phyloP scores from a whole-genome alignment of 2,888 invertebrate genomes.

The Andrena chrysosceles region DNA sequence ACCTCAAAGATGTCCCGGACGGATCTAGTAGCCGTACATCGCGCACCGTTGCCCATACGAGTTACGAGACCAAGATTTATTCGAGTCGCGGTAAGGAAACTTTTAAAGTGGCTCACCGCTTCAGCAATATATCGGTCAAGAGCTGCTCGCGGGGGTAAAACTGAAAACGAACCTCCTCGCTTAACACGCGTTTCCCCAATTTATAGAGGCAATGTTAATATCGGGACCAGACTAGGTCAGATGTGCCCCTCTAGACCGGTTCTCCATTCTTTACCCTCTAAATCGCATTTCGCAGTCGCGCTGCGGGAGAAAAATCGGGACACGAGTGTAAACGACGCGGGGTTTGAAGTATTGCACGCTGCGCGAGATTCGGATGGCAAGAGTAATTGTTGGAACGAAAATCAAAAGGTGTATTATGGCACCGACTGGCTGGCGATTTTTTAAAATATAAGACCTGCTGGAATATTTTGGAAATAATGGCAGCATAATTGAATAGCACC shows the following conservation, averaged over 20 bases:
- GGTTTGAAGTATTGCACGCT: background rate
- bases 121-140: conserved; percentile 57
- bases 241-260: background rate
- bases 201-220: conserved; percentile 14
- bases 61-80: conserved; percentile 63
- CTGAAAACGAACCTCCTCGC: conserved; percentile 15
- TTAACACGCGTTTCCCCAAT: conserved; percentile 12
- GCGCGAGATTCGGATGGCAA: too few species aligned
- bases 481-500: conserved; percentile 22
- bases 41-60: conserved; percentile 55
- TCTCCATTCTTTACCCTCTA: background rate
- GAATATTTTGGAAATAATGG: conserved; percentile 28
- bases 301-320: background rate
- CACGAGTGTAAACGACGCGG: background rate
- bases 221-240: background rate
- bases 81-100: conserved; percentile 45
- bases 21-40: conserved; percentile 46
- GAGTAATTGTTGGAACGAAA: too few species aligned
- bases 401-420: too few species aligned
- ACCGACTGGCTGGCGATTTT: background rate
- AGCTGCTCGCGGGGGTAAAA: background rate
- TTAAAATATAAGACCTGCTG: background rate
- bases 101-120: conserved; percentile 63
- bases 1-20: conserved; percentile 61
- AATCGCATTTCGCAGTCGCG: background rate